These are phyloP conservation scores for Paramormyrops hopkinsi DNA, from an alignment of 2,797 vertebrate species.

Conservation along the genomic window DNA sequence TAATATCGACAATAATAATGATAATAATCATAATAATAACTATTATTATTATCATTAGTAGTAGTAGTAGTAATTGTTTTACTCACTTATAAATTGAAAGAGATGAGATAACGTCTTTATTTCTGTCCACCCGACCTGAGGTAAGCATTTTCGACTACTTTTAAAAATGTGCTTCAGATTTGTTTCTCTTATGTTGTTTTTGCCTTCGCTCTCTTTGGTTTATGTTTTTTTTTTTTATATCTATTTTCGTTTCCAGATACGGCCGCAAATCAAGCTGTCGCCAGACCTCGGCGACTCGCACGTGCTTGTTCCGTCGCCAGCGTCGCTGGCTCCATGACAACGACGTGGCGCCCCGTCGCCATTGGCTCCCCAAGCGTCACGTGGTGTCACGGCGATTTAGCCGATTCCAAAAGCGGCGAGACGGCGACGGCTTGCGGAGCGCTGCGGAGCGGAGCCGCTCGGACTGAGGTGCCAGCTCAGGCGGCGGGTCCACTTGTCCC, in stretches of 20 bases:
- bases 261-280: background rate
- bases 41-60: background rate
- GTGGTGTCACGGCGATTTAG: constrained; percentile 45
- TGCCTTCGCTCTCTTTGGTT: background rate
- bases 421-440: background rate
- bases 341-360: constrained; percentile 27
- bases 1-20: background rate
- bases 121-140: background rate
- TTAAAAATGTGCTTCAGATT: background rate
- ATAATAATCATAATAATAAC: background rate
- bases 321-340: constrained; percentile 44
- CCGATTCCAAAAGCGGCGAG: constrained; percentile 51
- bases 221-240: background rate
- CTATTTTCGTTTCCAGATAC: background rate
- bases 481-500: background rate
- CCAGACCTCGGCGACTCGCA: background rate
- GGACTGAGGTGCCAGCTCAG: background rate
- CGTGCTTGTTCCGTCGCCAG: background rate
- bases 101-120: background rate
- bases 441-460: background rate
- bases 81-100: background rate
- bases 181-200: background rate
- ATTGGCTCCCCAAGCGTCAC: constrained; percentile 43
- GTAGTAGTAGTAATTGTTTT: background rate
- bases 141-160: background rate